Evolutionary conservation across 2,888 invertebrate genomes (phyloP), one percentile per base, ranked within the genome.

Genomic region (Nomada ferruginata): DNA sequence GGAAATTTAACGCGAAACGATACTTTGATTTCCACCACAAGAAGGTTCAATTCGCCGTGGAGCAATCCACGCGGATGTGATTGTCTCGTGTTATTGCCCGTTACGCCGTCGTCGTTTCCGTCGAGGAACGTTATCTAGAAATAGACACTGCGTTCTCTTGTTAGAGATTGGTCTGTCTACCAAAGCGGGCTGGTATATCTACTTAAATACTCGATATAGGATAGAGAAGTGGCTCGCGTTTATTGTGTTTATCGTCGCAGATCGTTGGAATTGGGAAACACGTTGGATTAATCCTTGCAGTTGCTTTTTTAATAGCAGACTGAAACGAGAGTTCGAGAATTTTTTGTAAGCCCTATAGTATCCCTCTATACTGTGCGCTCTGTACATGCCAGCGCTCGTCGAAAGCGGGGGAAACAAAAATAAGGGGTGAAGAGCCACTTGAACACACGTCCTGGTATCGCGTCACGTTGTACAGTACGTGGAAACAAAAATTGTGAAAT

Each of bases 21-120:
- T 36, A 52, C 13, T 63, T 61, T 57, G 71, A 75, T 82, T 75
- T 59, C 55, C 42, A 47, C 23, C 13, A 52, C 64, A 18, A 18
- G 42, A n/a, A 53, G 11, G 57, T 50, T 71, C 63, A 80, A 75
- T 80, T 64, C n/a, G 10, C 70, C 66, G 74, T 72, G 74, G 74
- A 75, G 71, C 71, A 63, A 70, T 64, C 70, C 70, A 75, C 61
- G 70, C 29, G 53, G 55, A 26, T 29, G 47, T 29, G 65, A 74
- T 70, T 68, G 74, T 57, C 70, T 23, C 60, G 74, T 50, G 42
- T 79, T 79, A 79, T 61, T 79, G 47, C 53, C 59, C 23, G 42
- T 53, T 47, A 53, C 59, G 53, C 15, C 36, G 20, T n/a, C 26
- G 53, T 55, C 53, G 23, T 59, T 57, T 20, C 59, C 18, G 18